These are phyloP conservation scores for Ploceus nigricollis DNA, from an alignment of 2,113 vertebrate genomes.

Conservation along the genomic window DNA sequence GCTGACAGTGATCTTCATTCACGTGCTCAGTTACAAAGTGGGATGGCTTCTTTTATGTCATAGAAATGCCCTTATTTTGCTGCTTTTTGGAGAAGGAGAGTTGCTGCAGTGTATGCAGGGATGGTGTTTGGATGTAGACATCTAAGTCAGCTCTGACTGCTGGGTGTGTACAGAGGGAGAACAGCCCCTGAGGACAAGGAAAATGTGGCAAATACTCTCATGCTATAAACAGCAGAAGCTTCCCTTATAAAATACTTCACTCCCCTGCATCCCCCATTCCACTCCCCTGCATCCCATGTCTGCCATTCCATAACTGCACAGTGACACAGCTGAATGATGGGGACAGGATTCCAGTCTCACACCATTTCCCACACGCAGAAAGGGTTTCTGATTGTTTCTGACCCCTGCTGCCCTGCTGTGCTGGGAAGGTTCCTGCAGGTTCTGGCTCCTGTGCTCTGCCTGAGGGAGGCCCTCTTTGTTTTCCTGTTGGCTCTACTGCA, in stretches of 20 bases:
- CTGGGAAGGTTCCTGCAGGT: neutral
- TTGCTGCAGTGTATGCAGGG: neutral
- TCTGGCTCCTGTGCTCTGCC: neutral
- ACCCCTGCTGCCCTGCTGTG: accelerated
- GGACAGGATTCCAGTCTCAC: neutral
- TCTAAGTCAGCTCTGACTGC: neutral
- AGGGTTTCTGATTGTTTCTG: neutral
- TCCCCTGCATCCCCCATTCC: neutral
- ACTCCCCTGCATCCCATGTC: neutral
- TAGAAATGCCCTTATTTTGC: neutral
- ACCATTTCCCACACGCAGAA: accelerated
- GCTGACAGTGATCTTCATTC: neutral
- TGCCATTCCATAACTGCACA: neutral
- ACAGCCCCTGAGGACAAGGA: neutral
- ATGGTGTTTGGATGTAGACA: neutral
- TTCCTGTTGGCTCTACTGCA: neutral
- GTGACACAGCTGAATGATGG: neutral
- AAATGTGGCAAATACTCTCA: neutral
- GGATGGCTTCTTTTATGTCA: neutral
- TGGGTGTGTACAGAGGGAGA: neutral
- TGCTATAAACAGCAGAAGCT: neutral
- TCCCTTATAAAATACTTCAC: neutral
- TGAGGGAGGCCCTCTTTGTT: neutral
- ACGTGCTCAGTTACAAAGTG: neutral
- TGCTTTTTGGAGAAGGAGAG: neutral